Evolutionary conservation across 2,888 invertebrate species (phyloP), one percentile per base, ranked within the genome.

Genomic region (Ophion slaviceki): DNA sequence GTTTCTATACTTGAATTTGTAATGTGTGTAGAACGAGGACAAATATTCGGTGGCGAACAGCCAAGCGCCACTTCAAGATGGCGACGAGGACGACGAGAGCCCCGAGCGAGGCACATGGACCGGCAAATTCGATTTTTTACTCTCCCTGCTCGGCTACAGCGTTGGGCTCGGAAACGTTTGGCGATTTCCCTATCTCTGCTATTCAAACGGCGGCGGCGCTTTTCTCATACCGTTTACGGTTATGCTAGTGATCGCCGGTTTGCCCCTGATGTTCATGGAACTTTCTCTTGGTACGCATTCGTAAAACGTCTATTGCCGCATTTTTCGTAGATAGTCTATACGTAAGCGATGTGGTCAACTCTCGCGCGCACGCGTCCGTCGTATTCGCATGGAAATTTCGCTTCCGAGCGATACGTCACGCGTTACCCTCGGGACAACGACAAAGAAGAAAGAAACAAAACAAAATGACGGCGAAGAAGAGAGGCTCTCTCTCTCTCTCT

Each of bases 251-350:
- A 96, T 97, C 89, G 97, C 97, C 79, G 97, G 97, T 8, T 94
- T 97, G 79, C 97, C 97, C 40, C 95, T 97, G 8, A 97, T 97
- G 96, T 97, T 97, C 91, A 96, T 97, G 96, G 97, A 98, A 93
- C 94, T 97, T n/a, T 96, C 97, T 0, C 96, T 98, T 86, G 98
- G 93, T 93, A 70, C 40, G 20, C 17, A 53, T 53, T 53, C 53
- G 53, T 53, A 14, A 40, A 40, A 1, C 53, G 3, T 17, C 1
- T 53, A 17, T 53, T 53, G 14, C 14, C 53, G 53, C 17, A 53
- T 14, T 53, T 53, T 53, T 53, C 14, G 0, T 14, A 3, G 53
- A 14, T 53, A 5, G 17, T 53, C 53, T 53, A 14, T 14, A 47
- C 14, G 47, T 47, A 14, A 47, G 47, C 10, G 47, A 14, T 47